Conservation (phyloP, 2,888 invertebrate species). For the Philereme transversata region DNA sequence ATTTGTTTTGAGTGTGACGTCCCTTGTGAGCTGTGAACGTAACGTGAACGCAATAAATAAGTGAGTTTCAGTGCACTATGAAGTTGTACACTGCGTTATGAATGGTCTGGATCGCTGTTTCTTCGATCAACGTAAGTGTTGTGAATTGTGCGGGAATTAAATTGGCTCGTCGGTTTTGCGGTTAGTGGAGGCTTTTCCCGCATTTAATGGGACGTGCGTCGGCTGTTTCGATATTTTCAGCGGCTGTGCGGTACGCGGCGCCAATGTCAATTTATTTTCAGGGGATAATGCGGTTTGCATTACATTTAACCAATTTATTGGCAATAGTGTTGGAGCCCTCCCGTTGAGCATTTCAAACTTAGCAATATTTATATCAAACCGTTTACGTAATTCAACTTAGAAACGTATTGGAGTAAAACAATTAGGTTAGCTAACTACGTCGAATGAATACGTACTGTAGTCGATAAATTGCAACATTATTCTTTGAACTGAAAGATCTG, state of each 20-base stretch:
- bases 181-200: slow-evolving; percentile 62
- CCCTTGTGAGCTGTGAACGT: slow-evolving; percentile 61
- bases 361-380: background rate
- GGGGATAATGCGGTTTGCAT: slow-evolving; percentile 38
- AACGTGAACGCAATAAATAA: slow-evolving; percentile 63
- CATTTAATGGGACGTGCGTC: slow-evolving; percentile 60
- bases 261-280: slow-evolving; percentile 47
- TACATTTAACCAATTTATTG: slow-evolving; percentile 31
- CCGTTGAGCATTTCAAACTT: background rate
- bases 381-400: slow-evolving; percentile 3
- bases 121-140: slow-evolving; percentile 83
- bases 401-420: slow-evolving; percentile 10
- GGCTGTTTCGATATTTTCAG: slow-evolving; percentile 63
- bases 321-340: slow-evolving; percentile 5
- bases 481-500: background rate
- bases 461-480: background rate
- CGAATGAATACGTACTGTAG: background rate
- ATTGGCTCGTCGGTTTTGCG: slow-evolving; percentile 64
- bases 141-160: slow-evolving; percentile 50
- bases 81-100: slow-evolving; percentile 78
- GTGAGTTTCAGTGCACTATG: slow-evolving; percentile 79
- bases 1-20: slow-evolving; percentile 79
- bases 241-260: slow-evolving; percentile 47
- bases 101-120: slow-evolving; percentile 84
- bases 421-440: background rate